A percentile compares a stretch with the other conserved stretches of the same genome.
Conservation (phyloP, 2,888 invertebrate genomes). For the Hirtodrosophila duncani region DNA sequence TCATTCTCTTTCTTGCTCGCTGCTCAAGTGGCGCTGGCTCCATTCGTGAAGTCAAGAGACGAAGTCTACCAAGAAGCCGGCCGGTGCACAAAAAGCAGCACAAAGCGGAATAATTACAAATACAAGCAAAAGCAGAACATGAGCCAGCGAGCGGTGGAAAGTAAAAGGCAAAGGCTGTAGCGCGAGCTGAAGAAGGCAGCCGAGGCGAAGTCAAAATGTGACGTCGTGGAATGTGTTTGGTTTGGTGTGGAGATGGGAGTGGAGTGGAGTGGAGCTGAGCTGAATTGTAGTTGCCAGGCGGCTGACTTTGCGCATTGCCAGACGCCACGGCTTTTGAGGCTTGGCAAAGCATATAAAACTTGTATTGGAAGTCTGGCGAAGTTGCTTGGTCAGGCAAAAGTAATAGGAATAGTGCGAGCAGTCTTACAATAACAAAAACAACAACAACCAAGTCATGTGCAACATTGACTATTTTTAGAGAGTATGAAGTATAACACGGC, state of each 20-base stretch:
- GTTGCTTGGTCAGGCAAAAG: constrained; percentile 10
- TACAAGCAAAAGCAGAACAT: constrained; percentile 26
- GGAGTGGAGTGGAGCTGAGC: constrained; percentile 26
- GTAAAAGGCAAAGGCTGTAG: constrained; percentile 27
- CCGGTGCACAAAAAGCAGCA: constrained; percentile 50
- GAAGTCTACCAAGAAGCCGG: constrained; percentile 44
- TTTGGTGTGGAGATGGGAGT: constrained; percentile 20
- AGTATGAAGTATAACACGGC: no score
- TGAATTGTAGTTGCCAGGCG: no score
- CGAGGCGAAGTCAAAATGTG: constrained; percentile 7
- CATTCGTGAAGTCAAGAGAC: constrained; percentile 13
- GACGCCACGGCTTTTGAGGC: constrained; percentile 25
- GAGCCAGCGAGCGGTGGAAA: constrained; percentile 18
- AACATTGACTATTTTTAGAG: no score
- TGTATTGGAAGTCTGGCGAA: constrained; percentile 5
- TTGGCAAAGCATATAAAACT: constrained; percentile 20
- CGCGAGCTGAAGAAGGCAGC: background rate
- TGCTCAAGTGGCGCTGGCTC: constrained; percentile 34
- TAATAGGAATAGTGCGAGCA: constrained; percentile 7
- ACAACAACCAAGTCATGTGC: no score
- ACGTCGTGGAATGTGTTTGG: constrained; percentile 23
- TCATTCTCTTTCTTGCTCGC: background rate
- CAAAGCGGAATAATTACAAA: constrained; percentile 34
- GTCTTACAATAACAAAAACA: no score
- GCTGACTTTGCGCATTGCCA: no score